Base-by-base conservation (phyloP, 2,888 invertebrate species). In the Steinernema scapterisci region DNA sequence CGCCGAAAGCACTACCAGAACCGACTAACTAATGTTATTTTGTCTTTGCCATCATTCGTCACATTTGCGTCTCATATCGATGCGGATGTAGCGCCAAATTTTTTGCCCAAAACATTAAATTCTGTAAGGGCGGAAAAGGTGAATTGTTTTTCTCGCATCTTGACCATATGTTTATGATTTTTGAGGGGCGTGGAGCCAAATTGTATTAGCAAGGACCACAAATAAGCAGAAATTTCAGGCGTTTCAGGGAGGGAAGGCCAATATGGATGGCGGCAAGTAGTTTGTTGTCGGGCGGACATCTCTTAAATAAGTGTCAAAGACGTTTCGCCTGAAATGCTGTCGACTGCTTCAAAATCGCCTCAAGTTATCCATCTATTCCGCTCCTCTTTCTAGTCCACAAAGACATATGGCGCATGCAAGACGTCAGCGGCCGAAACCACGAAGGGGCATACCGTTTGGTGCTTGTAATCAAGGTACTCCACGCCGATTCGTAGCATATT, bases 301-400 rank as follows among this genome's bases (percentile, higher is more conserved):
- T 25, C 63, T 38, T 27, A 63, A 63, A 31, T 63, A 63, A 21
- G 63, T 63, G 63, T 63, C 63, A 63, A 63, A 63, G 63, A 63
- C 48, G 48, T 48, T 19, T 48, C 48, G 48, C 5, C 48, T 48
- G 13, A 63, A 63, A 38, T 31, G 63, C 27, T 63, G 63, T 63
- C 63, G 63, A 63, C 63, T 63, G 16, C 63, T 63, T n/a, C 31
- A 31, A 63, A 27, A 63, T 63, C 31, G 63, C 27, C 63, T 63
- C 63, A 16, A 63, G 63, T 63, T 63, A 63, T 63, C 51, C 19
- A 51, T 51, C 54, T 54, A 54, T 25, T 25, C 54, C 23, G 25
- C 54, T 54, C 23, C 21, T 21, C 21, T 23, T 21, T 63, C 38
- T 21, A 38, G 3, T 54, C 27, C 31, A 27, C 31, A 16, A 25